Evolutionary conservation across 2,888 invertebrate species (phyloP), one percentile per base, ranked within the genome.

Genomic region (Agelastica alni): DNA sequence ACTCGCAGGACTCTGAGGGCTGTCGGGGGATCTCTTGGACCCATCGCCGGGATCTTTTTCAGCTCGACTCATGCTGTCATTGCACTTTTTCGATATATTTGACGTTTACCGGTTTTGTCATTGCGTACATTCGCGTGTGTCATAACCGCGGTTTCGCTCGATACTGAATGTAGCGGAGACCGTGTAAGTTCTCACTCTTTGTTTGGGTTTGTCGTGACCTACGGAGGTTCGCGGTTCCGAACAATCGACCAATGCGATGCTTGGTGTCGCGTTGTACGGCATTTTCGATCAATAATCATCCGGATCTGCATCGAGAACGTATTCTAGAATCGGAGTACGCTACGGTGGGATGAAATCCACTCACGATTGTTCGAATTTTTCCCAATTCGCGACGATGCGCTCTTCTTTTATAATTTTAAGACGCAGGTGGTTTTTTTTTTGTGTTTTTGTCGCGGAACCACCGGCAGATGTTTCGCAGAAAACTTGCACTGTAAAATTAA

Each of bases 1-100:
- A 66, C 70, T 73, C 62, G 76, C 71, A 65, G 78, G 75, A 30
- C 71, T 69, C 52, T 71, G 70, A 9, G 66, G 53, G 16, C 45
- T 31, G 14, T 48, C 71, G 10, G 67, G 70, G 51, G 71, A 67
- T 60, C 67, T 59, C 58, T 71, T 44, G 62, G 64, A 62, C 60
- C 72, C 63, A 62, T 61, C 59, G 44, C 62, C 63, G 31, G 60
- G 56, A 51, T 68, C 63, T 55, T 64, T 61, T 30, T 58, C 47
- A 42, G 68, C 65, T 46, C 62, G 63, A 61, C 70, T 71, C 72
- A 72, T 72, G 31, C 18, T 58, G 57, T 63, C 62, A 62, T 56
- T 41, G 57, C 64, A 53, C 56, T 53, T 56, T 56, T 56, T 41
- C 46, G 30, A 32, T 41, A 52, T 28, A 51, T 39, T 31, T 26